phyloP scores from a whole-genome alignment of 2,888 invertebrate genomes.

The Dorcus parallelipipedus region DNA sequence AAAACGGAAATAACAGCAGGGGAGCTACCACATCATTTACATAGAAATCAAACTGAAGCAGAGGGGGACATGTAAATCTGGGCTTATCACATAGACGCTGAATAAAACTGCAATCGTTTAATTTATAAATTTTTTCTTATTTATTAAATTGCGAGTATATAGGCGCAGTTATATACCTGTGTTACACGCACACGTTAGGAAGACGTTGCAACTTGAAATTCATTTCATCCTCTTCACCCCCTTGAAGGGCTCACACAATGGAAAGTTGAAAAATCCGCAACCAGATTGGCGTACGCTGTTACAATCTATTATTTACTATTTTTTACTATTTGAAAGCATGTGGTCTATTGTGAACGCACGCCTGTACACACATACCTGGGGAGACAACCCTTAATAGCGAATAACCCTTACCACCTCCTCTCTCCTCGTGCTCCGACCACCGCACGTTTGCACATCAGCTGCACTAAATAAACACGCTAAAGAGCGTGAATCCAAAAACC shows the following conservation, averaged over 20 bases:
- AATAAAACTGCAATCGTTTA: no score
- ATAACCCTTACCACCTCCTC: conserved; percentile 18
- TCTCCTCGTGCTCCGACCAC: conserved; percentile 23
- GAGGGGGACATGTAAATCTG: no score
- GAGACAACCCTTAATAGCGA: conserved; percentile 25
- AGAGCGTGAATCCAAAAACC: conserved; percentile 26
- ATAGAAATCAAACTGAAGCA: no score
- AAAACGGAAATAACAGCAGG: no score
- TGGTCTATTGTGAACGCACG: conserved; percentile 23
- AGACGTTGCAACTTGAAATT: no score
- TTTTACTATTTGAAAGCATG: conserved; percentile 22
- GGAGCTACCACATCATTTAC: no score
- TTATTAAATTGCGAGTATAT: no score
- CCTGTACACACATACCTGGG: conserved; percentile 20
- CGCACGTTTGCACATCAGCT: conserved; percentile 43
- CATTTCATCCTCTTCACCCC: no score
- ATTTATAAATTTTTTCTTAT: no score
- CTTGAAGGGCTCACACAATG: conserved; percentile 2
- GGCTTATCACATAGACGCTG: no score
- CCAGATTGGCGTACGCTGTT: conserved; percentile 7
- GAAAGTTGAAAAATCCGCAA: conserved; percentile 8
- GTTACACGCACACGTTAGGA: no score
- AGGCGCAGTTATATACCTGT: no score
- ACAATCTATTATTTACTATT: conserved; percentile 22
- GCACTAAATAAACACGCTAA: conserved; percentile 32